phyloP scores from a whole-genome alignment of 2,888 invertebrate species.

The Drosophila neonasuta region DNA sequence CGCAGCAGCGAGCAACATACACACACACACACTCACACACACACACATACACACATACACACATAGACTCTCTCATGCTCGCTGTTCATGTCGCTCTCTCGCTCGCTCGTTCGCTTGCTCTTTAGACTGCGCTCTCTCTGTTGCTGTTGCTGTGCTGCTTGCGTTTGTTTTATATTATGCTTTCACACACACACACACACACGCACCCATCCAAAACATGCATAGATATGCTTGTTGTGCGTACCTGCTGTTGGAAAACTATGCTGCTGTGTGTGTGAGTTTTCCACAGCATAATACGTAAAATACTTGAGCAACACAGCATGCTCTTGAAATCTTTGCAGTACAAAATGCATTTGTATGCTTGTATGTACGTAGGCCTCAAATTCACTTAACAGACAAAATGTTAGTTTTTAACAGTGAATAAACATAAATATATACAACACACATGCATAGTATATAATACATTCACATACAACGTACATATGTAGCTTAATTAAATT shows the following conservation, averaged over 20 bases:
- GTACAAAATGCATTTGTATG: constrained; percentile 56
- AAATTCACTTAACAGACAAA: constrained; percentile 40
- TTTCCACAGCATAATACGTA: constrained; percentile 53
- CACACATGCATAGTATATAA: neutral
- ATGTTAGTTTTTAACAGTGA: constrained; percentile 28
- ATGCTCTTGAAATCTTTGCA: constrained; percentile 56
- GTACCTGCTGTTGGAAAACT: constrained; percentile 15
- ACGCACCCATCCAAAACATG: constrained; percentile 22
- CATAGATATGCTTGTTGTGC: constrained; percentile 68
- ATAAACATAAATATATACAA: neutral
- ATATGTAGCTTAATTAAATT: constrained; percentile 15
- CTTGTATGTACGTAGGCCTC: constrained; percentile 22
- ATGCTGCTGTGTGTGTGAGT: constrained; percentile 32
- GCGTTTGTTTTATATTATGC: constrained; percentile 48
- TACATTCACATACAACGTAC: neutral
- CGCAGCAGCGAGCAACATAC: constrained; percentile 45
- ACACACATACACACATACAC: constrained; percentile 2
- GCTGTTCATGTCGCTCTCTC: neutral
- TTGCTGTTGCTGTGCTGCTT: constrained; percentile 32
- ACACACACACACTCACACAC: constrained; percentile 29
- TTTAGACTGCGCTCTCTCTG: constrained; percentile 24
- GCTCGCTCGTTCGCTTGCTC: constrained; percentile 27
- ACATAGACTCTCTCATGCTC: constrained; percentile 5
- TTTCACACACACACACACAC: constrained; percentile 22
- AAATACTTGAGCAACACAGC: constrained; percentile 32